Evolutionary conservation across 2,797 vertebrate species (phyloP).

Genomic region (Acanthornis magna): DNA sequence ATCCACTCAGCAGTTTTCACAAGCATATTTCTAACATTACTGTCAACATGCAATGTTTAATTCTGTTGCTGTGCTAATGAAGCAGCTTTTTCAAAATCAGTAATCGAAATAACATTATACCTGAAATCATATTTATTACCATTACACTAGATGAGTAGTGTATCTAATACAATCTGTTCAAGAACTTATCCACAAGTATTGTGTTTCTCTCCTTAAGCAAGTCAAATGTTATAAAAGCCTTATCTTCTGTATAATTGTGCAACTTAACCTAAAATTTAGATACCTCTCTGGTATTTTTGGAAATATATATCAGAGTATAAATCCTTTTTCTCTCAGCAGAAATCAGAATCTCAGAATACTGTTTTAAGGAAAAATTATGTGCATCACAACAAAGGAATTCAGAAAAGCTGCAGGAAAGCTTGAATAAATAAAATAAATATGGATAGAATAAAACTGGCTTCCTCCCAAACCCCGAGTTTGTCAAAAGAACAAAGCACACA

Average conservation of each 20-base stretch:
- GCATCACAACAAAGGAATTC: constrained; percentile 60
- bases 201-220: background rate
- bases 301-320: background rate
- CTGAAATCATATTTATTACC: background rate
- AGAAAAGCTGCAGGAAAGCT: constrained; percentile 50
- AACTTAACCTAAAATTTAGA: constrained; percentile 23
- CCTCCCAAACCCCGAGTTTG: background rate
- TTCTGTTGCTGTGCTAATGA: constrained; percentile 38
- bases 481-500: constrained; percentile 52
- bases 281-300: background rate
- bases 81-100: constrained; percentile 42
- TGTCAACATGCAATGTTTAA: constrained; percentile 35
- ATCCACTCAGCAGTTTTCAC: constrained; percentile 34
- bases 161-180: constrained; percentile 4
- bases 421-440: constrained; percentile 63
- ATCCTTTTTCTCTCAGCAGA: constrained; percentile 10
- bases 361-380: constrained; percentile 13
- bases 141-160: background rate
- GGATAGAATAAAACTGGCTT: constrained; percentile 69
- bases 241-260: background rate
- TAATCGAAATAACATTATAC: constrained; percentile 4
- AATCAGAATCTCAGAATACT: background rate
- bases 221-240: background rate
- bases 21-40: constrained; percentile 36
- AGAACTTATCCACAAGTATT: background rate